phyloP scores from a whole-genome alignment of 2,797 vertebrate genomes.

The Oryzias sinensis region DNA sequence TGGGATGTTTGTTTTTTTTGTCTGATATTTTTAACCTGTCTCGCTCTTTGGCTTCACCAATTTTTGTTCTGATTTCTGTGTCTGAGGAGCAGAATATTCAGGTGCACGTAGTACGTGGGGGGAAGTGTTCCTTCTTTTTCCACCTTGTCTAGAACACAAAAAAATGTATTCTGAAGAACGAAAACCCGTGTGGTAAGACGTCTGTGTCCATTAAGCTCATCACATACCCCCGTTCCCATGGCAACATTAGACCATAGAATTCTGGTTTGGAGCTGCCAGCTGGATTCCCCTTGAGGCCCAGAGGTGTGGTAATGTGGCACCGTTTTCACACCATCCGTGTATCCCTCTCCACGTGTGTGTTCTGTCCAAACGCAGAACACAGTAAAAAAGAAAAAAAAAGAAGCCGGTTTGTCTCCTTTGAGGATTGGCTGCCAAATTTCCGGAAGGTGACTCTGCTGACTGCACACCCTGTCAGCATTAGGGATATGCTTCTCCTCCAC shows the following conservation, averaged over 20 bases:
- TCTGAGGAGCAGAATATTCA: conserved; percentile 11
- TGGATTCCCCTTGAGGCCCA: conserved; percentile 49
- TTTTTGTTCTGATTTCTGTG: conserved; percentile 2
- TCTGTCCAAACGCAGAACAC: not conserved
- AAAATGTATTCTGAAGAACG: conserved; percentile 45
- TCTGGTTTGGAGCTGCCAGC: conserved; percentile 52
- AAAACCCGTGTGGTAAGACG: conserved; percentile 35
- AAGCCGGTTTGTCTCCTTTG: conserved; percentile 31
- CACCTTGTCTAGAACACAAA: conserved; percentile 36
- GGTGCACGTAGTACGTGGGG: conserved; percentile 19
- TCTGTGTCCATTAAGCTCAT: conserved; percentile 38
- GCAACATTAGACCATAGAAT: conserved; percentile 47
- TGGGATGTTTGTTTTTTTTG: not conserved
- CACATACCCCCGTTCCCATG: conserved; percentile 55
- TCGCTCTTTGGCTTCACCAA: not conserved
- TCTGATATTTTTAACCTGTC: conserved; percentile 16
- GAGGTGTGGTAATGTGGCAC: conserved; percentile 37
- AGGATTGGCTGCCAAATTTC: conserved; percentile 11
- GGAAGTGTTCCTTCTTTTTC: conserved; percentile 39
- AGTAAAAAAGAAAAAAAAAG: not conserved
- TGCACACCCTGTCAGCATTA: conserved; percentile 38
- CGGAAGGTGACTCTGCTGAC: conserved; percentile 45
- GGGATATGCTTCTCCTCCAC: conserved; percentile 30
- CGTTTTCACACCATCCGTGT: conserved; percentile 16
- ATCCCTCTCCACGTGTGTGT: conserved; percentile 4